A percentile compares a stretch with the other conserved stretches of the same genome.
phyloP scores from a whole-genome alignment of 2,797 vertebrate species.

The Pangasius larnaudii region DNA sequence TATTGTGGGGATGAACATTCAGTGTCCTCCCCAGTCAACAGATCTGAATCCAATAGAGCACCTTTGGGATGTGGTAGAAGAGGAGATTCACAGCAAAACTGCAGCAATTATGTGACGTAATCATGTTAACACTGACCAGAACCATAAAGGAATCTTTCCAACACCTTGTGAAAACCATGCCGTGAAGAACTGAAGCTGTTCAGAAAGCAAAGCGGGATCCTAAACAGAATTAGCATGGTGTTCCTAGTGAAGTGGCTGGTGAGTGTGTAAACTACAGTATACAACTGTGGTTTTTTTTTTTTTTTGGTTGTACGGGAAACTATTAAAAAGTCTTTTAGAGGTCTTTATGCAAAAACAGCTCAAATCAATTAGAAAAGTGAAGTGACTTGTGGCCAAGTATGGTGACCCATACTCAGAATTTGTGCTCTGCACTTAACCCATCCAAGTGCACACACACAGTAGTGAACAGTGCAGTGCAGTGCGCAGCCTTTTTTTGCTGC shows the following conservation, averaged over 20 bases:
- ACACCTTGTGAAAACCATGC: neutral
- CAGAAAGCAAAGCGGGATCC: neutral
- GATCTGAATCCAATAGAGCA: neutral
- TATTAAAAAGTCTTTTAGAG: conserved; percentile 46
- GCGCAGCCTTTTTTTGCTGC: too few species aligned
- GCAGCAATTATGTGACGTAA: neutral
- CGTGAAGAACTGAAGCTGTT: neutral
- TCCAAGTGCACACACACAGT: too few species aligned
- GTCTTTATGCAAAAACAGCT: neutral
- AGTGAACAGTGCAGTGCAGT: too few species aligned
- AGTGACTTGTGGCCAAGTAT: too few species aligned
- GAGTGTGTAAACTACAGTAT: neutral
- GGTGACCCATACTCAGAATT: too few species aligned
- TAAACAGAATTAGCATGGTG: neutral
- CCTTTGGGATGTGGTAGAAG: neutral
- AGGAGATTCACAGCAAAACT: neutral
- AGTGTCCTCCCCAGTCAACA: neutral
- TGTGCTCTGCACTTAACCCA: too few species aligned
- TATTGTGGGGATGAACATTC: too few species aligned
- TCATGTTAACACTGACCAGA: neutral
- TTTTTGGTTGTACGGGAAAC: conserved; percentile 15
- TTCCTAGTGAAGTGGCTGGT: neutral
- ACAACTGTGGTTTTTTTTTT: neutral
- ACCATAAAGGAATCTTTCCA: neutral
- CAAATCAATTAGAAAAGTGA: conserved; percentile 11